phyloP scores from a whole-genome alignment of 2,797 vertebrate species.

The Tenualosa thibaudeaui region DNA sequence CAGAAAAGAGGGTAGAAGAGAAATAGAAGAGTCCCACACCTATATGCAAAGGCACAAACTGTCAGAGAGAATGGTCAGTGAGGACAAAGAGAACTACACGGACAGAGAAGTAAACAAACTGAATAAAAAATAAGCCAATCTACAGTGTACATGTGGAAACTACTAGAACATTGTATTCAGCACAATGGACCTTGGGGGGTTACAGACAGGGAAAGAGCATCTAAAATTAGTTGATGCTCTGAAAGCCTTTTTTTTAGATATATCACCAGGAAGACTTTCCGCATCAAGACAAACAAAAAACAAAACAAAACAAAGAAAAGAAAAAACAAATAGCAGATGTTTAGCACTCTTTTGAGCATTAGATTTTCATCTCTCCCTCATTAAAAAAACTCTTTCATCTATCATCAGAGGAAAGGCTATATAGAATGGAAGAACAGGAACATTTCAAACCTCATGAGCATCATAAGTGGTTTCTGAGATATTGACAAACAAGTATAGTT shows the following conservation, averaged over 20 bases:
- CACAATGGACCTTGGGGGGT: no score
- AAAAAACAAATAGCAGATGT: no score
- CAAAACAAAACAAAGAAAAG: no score
- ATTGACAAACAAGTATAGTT: not conserved
- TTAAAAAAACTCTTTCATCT: no score
- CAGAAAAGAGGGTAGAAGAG: not conserved
- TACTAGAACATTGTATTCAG: not conserved
- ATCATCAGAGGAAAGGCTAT: no score
- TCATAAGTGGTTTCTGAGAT: not conserved
- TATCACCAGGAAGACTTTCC: no score
- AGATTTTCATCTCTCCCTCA: no score
- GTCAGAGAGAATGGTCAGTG: not conserved
- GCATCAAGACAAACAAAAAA: no score
- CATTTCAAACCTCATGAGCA: not conserved
- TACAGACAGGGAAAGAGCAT: constrained; percentile 10
- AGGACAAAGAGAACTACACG: not conserved
- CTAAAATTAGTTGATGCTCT: not conserved
- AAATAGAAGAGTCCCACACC: not conserved
- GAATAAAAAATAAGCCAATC: not conserved
- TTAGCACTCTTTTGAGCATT: no score
- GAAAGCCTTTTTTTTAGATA: not conserved
- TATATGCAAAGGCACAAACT: not conserved
- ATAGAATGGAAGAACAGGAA: no score
- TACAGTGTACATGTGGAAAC: not conserved
- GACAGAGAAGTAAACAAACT: not conserved